Evolutionary conservation across 1,140 invertebrate genomes (phyloP), one percentile per base, ranked within the genome.

Genomic region (Neotoxoptera formosana): DNA sequence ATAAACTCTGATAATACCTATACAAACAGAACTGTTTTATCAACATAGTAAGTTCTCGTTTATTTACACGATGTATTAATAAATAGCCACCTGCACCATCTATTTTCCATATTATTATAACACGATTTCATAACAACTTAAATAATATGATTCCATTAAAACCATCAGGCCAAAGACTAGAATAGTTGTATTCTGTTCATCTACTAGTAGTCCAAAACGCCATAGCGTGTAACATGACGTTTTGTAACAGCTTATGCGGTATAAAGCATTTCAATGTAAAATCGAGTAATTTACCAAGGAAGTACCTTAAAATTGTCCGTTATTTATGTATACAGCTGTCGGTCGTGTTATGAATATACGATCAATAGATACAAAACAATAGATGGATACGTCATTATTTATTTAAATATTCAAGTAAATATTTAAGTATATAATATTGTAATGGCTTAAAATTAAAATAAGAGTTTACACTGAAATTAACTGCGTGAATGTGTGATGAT

Each of bases 211-310:
- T 76, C 60, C 14, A 6, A 11, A 76, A 76, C 60, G 60, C 60
- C 60, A n/a, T 76, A 76, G n/a, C 60, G 60, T 11, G 60, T n/a
- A 34, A 76, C 60, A 76, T 76, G 60, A 20, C 17, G 60, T 76
- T 76, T 76, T 76, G 60, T 17, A n/a, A 76, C 30, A 76, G n/a
- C n/a, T 76, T 76, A 76, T 76, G n/a, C 11, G 30, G 60, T 34
- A n/a, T 76, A 76, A 76, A 76, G 60, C 60, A n/a, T 76, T 76
- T 76, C 60, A n/a, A 76, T 76, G 60, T 76, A 76, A 76, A 76
- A 76, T 76, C 30, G n/a, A 76, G 14, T 67, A 14, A n/a, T 67
- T n/a, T n/a, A 67, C 60, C 14, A n/a, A n/a, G n/a, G 60, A 76
- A 76, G 60, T 76, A 21, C 60, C 14, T 11, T n/a, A 76, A 17